Percentiles rank a stretch among this genome's conserved stretches.
Conservation (phyloP, 2,797 vertebrate species). For the Eupleurogrammus muticus region DNA sequence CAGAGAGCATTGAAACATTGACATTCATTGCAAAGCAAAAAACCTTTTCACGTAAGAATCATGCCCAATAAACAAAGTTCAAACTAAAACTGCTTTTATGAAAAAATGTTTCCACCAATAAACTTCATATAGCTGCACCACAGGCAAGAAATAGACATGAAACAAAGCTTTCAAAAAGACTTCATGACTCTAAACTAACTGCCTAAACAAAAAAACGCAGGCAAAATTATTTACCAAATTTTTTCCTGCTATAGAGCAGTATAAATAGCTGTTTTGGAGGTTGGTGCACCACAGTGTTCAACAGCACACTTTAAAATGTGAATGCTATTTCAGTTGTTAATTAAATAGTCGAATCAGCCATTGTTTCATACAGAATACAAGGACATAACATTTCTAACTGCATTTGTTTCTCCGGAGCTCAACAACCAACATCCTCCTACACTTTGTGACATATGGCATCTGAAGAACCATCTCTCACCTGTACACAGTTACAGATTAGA, state of each 20-base stretch:
- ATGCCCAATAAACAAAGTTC: not conserved
- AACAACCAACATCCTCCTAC: not conserved
- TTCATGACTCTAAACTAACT: not conserved
- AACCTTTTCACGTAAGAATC: not conserved
- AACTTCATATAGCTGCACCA: not conserved
- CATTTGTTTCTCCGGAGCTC: not conserved
- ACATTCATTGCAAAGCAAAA: not conserved
- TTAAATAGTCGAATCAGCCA: constrained; percentile 17
- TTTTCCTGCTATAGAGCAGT: not conserved
- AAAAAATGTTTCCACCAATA: not conserved
- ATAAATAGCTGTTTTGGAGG: constrained; percentile 8
- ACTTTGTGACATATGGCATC: not conserved
- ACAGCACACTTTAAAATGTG: constrained; percentile 14
- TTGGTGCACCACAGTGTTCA: constrained; percentile 11
- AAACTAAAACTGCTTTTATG: not conserved
- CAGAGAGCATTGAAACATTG: not conserved
- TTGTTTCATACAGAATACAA: not conserved
- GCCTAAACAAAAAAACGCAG: constrained; percentile 3
- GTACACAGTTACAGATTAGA: not conserved
- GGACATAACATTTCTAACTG: not conserved
- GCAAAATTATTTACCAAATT: not conserved
- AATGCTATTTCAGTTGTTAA: constrained; percentile 12
- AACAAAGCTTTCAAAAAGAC: not conserved
- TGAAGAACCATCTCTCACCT: not conserved
- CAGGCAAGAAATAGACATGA: not conserved